Evolutionary conservation across 2,888 invertebrate genomes (phyloP), one percentile per base, ranked within the genome.

Genomic region (Cinara cedri): DNA sequence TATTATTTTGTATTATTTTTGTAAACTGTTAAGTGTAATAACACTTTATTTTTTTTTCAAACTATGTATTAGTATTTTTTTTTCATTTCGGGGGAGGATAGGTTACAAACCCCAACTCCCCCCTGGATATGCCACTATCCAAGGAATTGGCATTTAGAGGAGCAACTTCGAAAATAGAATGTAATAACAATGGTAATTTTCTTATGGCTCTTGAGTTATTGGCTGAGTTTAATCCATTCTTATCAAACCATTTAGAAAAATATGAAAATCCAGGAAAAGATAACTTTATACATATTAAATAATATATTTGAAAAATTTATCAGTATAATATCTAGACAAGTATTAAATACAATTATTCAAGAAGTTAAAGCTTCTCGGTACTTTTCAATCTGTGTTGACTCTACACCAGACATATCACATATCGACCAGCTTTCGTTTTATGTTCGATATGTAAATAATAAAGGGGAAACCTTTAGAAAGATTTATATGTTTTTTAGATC

Each of bases 401-500:
- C 81, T 34, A 81, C 72, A 6, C 63, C 81, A 3, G 81, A 81
- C 49, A 81, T 81, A 24, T 80, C 80, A 6, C 81, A 6, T 80
- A 68, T 81, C 24, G 82, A 82, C 42, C 84, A 85, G 34, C 34
- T 34, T 34, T 3, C 34, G 34, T 34, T 34, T 34, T 34, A 6
- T 34, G 34, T 34, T 34, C 34, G 34, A 34, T 34, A 34, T 34
- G 34, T 34, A 3, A 34, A 34, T 6, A 34, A 34, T 71, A 81
- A 84, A 55, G 83, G 84, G 81, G 10, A 46, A 46, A n/a, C n/a
- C n/a, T 10, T 8, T 46, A 46, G 46, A 13, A 34, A 13, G 46
- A 46, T 46, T 46, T 10, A 8, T 13, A 46, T 46, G 46, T 46
- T 46, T 46, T 46, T 46, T 46, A 46, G 46, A 46, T 46, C 46